These are phyloP conservation scores for Megaptera novaeangliae DNA, from an alignment of 2,113 vertebrate species.

Conservation along the genomic window DNA sequence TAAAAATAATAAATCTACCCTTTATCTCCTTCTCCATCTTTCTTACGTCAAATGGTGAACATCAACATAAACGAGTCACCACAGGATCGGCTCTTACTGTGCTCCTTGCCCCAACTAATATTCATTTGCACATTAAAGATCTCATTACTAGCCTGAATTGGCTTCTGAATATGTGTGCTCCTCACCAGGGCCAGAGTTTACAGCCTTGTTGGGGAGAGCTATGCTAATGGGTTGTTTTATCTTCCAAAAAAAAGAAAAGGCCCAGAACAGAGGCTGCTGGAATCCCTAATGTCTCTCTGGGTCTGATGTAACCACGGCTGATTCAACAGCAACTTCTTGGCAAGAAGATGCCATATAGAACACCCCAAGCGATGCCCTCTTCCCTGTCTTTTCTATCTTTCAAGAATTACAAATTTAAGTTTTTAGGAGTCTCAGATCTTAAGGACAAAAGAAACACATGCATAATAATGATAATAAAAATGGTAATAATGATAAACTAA, in stretches of 20 bases:
- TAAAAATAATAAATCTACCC: not conserved
- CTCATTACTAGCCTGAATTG: not conserved
- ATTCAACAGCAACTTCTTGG: conserved; percentile 38
- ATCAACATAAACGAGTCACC: not conserved
- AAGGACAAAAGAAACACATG: not conserved
- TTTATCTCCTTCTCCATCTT: not conserved
- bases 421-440: not conserved
- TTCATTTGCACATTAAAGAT: conserved; percentile 19
- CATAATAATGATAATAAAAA: not conserved
- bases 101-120: not conserved
- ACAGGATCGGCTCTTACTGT: not conserved
- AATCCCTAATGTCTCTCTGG: conserved; percentile 12
- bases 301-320: conserved; percentile 27
- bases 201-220: not conserved
- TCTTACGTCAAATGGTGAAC: not conserved
- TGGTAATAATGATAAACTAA: not conserved
- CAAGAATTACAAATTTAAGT: not conserved
- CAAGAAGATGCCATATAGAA: conserved; percentile 19
- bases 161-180: not conserved
- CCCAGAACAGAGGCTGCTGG: not conserved
- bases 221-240: not conserved
- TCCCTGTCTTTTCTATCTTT: not conserved
- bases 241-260: not conserved
- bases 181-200: not conserved
- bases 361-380: not conserved